Conservation (phyloP, 2,797 vertebrate genomes). For the Salmo trutta region DNA sequence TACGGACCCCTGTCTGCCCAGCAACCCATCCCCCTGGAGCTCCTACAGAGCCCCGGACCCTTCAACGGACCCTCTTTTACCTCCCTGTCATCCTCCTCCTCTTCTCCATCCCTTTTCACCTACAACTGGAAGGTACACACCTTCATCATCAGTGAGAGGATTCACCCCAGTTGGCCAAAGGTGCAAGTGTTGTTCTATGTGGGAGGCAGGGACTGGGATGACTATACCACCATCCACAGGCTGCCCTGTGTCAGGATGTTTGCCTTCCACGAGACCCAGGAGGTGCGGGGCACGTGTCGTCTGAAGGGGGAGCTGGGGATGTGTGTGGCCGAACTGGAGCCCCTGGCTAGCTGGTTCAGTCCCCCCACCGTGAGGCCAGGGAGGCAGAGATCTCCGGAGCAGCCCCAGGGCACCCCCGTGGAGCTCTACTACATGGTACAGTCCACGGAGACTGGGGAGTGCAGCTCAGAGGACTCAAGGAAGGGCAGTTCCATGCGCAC, state of each 20-base stretch:
- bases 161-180: conserved; percentile 82
- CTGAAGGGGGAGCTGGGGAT: conserved; percentile 81
- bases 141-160: conserved; percentile 78
- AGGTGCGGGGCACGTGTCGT: conserved; percentile 79
- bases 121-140: conserved; percentile 85
- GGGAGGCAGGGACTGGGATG: conserved; percentile 82
- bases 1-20: conserved; percentile 88
- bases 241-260: conserved; percentile 82
- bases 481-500: conserved; percentile 78
- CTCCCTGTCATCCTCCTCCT: conserved; percentile 41
- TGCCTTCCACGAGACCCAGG: conserved; percentile 85
- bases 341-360: conserved; percentile 82
- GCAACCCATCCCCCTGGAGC: conserved; percentile 81
- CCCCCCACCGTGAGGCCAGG: conserved; percentile 79
- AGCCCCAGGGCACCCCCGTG: conserved; percentile 79
- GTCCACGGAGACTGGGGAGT: conserved; percentile 71
- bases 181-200: conserved; percentile 84
- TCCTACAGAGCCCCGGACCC: conserved; percentile 71
- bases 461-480: conserved; percentile 77
- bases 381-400: conserved; percentile 74
- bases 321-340: conserved; percentile 83
- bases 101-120: conserved; percentile 68
- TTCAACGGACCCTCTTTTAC: conserved; percentile 66
- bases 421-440: conserved; percentile 84
- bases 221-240: conserved; percentile 75